Percentiles rank a stretch among this genome's conserved stretches.
These are phyloP conservation scores for Drosophila mimetica DNA, from an alignment of 2,888 invertebrate species.

Conservation along the genomic window DNA sequence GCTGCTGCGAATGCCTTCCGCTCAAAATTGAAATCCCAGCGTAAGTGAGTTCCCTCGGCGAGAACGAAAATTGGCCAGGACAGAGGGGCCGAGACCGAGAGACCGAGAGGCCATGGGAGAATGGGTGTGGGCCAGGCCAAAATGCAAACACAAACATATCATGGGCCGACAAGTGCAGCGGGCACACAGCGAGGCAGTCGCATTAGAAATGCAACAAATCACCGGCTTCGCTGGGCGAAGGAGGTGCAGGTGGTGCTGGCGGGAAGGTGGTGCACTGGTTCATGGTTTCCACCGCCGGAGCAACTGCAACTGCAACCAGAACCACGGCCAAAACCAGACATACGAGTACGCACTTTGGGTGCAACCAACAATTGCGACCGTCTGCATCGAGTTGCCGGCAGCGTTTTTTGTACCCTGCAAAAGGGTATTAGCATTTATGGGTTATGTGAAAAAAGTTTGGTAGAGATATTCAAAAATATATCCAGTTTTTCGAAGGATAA, in stretches of 20 bases:
- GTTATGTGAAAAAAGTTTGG: too few species aligned
- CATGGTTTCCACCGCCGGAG: conserved; percentile 19
- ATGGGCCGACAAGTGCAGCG: conserved; percentile 57
- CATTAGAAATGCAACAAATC: conserved; percentile 78
- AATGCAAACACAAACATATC: conserved; percentile 54
- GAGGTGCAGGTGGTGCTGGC: conserved; percentile 43
- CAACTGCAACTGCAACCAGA: conserved; percentile 51
- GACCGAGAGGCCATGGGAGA: conserved; percentile 8
- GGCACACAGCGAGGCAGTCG: conserved; percentile 67
- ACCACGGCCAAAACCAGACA: conserved; percentile 62
- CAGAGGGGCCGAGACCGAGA: not conserved
- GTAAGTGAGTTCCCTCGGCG: conserved; percentile 68
- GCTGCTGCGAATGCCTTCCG: conserved; percentile 26
- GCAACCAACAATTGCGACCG: conserved; percentile 64
- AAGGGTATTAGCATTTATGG: not conserved
- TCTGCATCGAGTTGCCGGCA: conserved; percentile 76
- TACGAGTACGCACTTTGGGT: conserved; percentile 76
- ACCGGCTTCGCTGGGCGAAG: conserved; percentile 45
- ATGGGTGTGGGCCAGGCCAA: conserved; percentile 24
- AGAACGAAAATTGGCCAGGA: conserved; percentile 61
- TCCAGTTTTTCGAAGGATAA: too few species aligned
- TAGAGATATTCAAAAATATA: too few species aligned
- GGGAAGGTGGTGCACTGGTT: conserved; percentile 33
- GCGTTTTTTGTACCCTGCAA: conserved; percentile 51
- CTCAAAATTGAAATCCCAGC: conserved; percentile 62